Evolutionary conservation across 2,797 vertebrate species (phyloP).

Genomic region (Pantherophis vulpinus): DNA sequence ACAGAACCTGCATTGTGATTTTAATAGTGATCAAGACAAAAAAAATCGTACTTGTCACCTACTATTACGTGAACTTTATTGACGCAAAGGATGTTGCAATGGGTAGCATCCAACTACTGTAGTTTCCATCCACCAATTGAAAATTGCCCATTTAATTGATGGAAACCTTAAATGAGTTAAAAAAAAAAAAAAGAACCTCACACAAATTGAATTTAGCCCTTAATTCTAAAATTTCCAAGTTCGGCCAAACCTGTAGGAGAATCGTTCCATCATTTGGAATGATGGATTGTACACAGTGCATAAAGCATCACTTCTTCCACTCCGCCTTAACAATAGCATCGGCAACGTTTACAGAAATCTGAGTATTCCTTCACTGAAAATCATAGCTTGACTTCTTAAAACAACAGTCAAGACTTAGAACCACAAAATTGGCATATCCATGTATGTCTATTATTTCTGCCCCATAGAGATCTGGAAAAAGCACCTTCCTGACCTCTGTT

Average conservation of each 20-base stretch:
- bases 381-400: background rate
- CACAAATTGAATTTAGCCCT: background rate
- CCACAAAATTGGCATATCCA: background rate
- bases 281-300: background rate
- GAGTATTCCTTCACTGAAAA: background rate
- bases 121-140: background rate
- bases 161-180: background rate
- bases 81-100: background rate
- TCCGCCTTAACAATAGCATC: background rate
- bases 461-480: background rate
- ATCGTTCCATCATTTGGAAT: background rate
- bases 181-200: background rate
- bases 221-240: background rate
- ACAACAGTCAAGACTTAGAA: background rate
- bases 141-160: background rate
- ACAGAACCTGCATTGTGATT: background rate
- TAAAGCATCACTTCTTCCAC: background rate
- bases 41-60: slow-evolving; percentile 19
- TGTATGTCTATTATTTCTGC: background rate
- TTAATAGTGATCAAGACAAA: background rate
- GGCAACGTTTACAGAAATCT: background rate
- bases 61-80: slow-evolving; percentile 10
- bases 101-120: background rate
- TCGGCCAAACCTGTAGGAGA: background rate
- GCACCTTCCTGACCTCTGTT: background rate